A percentile compares a stretch with the other conserved stretches of the same genome.
phyloP scores from a whole-genome alignment of 2,113 vertebrate genomes.

The Anseranas semipalmata region DNA sequence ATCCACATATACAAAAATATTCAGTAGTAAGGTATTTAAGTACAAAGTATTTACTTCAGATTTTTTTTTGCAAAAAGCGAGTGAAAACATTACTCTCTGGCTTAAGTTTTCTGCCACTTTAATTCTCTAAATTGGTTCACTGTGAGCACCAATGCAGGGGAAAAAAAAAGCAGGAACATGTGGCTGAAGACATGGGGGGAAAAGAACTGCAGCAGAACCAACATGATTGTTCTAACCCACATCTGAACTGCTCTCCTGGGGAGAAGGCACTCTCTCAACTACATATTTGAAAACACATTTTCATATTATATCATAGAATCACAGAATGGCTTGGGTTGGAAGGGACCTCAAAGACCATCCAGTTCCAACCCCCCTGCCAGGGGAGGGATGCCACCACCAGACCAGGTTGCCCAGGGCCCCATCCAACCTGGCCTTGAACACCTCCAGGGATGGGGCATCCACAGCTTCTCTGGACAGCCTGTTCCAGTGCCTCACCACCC shows the following conservation, averaged over 20 bases:
- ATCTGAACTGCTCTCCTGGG: neutral
- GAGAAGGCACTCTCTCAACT: neutral
- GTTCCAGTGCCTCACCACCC: too few relatives aligned
- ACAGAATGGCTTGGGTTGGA: too few relatives aligned
- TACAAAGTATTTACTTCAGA: neutral
- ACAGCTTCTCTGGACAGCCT: too few relatives aligned
- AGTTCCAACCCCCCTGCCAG: too few relatives aligned
- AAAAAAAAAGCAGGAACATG: rapidly evolving
- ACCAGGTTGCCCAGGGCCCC: too few relatives aligned
- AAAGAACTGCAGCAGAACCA: neutral
- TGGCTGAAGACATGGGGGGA: neutral
- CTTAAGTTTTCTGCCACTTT: neutral
- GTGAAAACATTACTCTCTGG: neutral
- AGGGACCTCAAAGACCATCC: too few relatives aligned
- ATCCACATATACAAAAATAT: neutral
- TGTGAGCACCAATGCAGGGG: neutral
- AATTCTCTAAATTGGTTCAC: neutral
- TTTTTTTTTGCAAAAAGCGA: neutral
- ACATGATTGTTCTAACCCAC: neutral
- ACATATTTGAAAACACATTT: neutral
- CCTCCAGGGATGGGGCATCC: too few relatives aligned
- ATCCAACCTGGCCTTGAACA: too few relatives aligned
- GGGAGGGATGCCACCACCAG: too few relatives aligned
- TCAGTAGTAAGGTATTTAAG: neutral
- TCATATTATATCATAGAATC: too few relatives aligned